Evolutionary conservation across 2,797 vertebrate genomes (phyloP), one percentile per base, ranked within the genome.

Genomic region (Bucorvus abyssinicus): DNA sequence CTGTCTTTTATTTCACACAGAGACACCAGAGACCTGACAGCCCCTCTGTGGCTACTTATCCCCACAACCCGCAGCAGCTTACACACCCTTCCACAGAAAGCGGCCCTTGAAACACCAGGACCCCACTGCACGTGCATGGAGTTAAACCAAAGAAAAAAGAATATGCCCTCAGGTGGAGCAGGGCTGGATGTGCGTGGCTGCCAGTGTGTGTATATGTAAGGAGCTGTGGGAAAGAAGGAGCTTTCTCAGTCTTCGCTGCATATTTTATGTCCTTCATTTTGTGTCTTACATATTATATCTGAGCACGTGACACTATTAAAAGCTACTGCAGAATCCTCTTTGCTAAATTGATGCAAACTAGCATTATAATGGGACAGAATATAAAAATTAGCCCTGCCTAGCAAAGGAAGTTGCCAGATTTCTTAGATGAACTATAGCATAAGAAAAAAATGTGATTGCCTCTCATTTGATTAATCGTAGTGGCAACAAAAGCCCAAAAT

Each of bases 391-490:
- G 24, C 32, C 52, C 21, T 80, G 24, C 30, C 53, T 59, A 56
- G 18, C 29, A 60, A 86, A 84, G 7, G 12, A 84, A 87, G 57
- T 77, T 82, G 55, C 34, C 63, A 89, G n/a, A 70, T 69, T 84
- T 82, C 85, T 84, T 56, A 64, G 69, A 84, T 27, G 24, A 91
- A 30, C n/a, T 60, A 34, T 34, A 76, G 45, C 38, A 77, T 27
- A 77, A 92, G 23, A 50, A 67, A 38, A 65, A 38, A 55, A 29
- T 21, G 56, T 40, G 53, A 69, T 59, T 81, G 29, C 18, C 24
- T 88, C 32, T 91, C 73, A 49, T 73, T 90, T 96, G 93, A 96
- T 96, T 97, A 97, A 95, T 87, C 94, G 78, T 93, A 83, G 76
- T 73, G 76, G 64, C 91, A 96, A 96, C 70, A 94, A 91, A 83